Conservation (phyloP, 2,888 invertebrate genomes). For the Lysandra coridon region DNA sequence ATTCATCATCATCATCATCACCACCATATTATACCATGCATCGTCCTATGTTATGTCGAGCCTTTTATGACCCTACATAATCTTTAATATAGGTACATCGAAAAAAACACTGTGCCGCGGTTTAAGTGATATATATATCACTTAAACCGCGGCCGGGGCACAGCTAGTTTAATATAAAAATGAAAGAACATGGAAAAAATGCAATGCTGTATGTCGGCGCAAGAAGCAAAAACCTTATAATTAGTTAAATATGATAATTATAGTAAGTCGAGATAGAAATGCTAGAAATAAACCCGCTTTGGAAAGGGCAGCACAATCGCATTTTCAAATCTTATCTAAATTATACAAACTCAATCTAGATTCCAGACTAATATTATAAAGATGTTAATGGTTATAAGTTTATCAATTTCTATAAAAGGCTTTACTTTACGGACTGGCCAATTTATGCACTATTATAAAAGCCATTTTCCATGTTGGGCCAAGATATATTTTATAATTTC, state of each 20-base stretch:
- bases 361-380: slow-evolving; percentile 5
- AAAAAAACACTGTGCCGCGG: too few relatives aligned
- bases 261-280: slow-evolving; percentile 9
- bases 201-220: neutral
- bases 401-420: slow-evolving; percentile 18
- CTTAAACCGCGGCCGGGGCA: too few relatives aligned
- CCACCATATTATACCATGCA: too few relatives aligned
- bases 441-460: neutral
- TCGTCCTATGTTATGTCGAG: too few relatives aligned
- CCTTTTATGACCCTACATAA: too few relatives aligned
- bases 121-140: too few relatives aligned
- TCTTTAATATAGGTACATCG: too few relatives aligned
- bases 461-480: neutral
- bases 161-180: neutral
- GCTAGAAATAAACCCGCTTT: slow-evolving; percentile 19
- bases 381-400: slow-evolving; percentile 17
- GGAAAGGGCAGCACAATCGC: slow-evolving; percentile 29
- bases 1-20: too few relatives aligned
- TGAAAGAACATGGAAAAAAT: neutral
- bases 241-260: slow-evolving; percentile 30
- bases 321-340: slow-evolving; percentile 29
- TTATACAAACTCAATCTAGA: slow-evolving; percentile 18
- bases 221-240: slow-evolving; percentile 23
- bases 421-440: slow-evolving; percentile 10
- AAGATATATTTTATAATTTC: too few relatives aligned